Conservation (phyloP, 2,113 vertebrate genomes). For the Anguilla japonica region DNA sequence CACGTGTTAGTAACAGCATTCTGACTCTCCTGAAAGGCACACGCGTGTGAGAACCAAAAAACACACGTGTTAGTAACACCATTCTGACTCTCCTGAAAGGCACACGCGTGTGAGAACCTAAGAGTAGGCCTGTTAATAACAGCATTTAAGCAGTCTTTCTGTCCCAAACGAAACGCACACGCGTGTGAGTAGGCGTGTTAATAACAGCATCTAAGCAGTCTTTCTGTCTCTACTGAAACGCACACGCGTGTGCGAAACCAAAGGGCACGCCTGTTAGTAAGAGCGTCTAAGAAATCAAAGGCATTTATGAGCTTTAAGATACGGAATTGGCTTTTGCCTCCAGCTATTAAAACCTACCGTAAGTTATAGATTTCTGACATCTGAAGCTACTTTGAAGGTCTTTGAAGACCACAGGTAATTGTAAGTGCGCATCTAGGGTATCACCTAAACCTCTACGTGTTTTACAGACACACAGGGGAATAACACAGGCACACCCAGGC, state of each 20-base stretch:
- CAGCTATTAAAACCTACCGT: background rate
- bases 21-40: conserved; percentile 62
- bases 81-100: conserved; percentile 71
- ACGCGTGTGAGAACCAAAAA: no score
- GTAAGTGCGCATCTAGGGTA: no score
- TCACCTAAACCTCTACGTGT: no score
- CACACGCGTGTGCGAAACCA: no score
- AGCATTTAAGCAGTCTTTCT: conserved; percentile 73
- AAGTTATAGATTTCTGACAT: background rate
- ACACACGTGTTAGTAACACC: background rate
- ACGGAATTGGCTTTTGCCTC: background rate
- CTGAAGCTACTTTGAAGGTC: background rate
- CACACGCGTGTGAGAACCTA: no score
- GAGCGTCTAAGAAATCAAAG: background rate
- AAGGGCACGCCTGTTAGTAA: background rate
- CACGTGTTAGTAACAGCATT: conserved; percentile 48
- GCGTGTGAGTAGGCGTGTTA: background rate
- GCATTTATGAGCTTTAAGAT: background rate
- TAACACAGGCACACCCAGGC: no score
- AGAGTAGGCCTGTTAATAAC: background rate
- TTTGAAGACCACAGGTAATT: no score
- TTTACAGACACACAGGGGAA: no score
- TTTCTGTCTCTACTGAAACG: conserved; percentile 69
- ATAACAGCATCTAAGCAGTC: no score
- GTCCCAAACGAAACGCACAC: conserved; percentile 51